Percentiles rank a stretch among this genome's conserved stretches.
phyloP scores from a whole-genome alignment of 2,113 vertebrate genomes.

The Cyrtonyx montezumae region DNA sequence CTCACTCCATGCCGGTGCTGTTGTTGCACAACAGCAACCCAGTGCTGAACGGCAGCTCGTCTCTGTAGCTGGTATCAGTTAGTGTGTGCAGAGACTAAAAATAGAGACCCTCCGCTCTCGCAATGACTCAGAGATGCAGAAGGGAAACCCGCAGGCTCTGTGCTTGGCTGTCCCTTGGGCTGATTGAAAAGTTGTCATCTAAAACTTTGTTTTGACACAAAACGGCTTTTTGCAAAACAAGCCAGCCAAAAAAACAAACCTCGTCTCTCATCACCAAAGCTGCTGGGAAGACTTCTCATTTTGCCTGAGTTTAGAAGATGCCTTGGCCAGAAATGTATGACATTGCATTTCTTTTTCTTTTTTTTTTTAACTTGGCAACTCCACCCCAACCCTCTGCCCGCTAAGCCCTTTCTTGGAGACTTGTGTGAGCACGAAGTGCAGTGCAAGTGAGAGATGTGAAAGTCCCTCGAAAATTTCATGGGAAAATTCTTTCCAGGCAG shows the following conservation, averaged over 20 bases:
- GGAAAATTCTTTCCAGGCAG: neutral
- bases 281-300: neutral
- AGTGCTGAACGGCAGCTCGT: neutral
- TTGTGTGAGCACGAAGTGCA: neutral
- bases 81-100: constrained; percentile 58
- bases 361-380: neutral
- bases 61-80: constrained; percentile 35
- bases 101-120: constrained; percentile 62
- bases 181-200: constrained; percentile 19
- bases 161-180: constrained; percentile 3
- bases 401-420: neutral
- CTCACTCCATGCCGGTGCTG: rapidly evolving
- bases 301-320: neutral
- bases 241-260: neutral
- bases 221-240: neutral
- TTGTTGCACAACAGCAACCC: rapidly evolving
- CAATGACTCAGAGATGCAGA: constrained; percentile 69
- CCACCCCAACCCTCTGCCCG: neutral
- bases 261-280: neutral
- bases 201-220: constrained; percentile 43
- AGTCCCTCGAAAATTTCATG: neutral
- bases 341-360: neutral
- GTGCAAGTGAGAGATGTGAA: neutral
- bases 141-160: constrained; percentile 63
- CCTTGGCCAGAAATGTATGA: neutral